Percentiles rank a stretch among this genome's conserved stretches.
Evolutionary conservation across 2,888 invertebrate species (phyloP).

Genomic region (Euzetes globulus): DNA sequence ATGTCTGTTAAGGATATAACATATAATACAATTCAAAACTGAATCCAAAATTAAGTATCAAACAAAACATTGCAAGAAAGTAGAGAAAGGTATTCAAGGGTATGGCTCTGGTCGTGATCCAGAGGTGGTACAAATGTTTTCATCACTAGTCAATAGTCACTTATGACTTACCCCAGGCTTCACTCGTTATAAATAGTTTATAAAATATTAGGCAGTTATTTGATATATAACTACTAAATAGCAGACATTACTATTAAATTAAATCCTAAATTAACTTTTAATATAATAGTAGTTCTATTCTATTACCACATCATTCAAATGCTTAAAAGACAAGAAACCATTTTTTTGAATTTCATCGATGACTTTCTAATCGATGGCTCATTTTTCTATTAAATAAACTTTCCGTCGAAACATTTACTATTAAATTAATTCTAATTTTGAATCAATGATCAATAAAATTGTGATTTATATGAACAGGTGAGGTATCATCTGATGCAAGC

Average conservation of each 20-base stretch:
- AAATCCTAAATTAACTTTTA: neutral
- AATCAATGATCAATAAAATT: neutral
- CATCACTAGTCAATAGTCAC: slow-evolving; percentile 20
- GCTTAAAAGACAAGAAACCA: neutral
- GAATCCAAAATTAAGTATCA: neutral
- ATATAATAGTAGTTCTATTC: neutral
- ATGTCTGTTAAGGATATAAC: neutral
- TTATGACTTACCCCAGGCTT: slow-evolving; percentile 12
- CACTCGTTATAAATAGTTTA: slow-evolving; percentile 5
- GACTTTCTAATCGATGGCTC: too few relatives aligned
- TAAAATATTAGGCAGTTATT: slow-evolving; percentile 25
- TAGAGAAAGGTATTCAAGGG: neutral
- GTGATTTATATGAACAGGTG: neutral
- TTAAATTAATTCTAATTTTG: neutral
- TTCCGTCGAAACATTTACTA: neutral
- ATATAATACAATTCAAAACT: neutral
- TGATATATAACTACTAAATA: slow-evolving; percentile 9
- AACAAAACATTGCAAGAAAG: slow-evolving; percentile 9
- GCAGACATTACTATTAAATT: neutral
- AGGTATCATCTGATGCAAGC: slow-evolving; percentile 6
- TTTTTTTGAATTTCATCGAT: too few relatives aligned
- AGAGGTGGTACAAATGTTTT: slow-evolving; percentile 26
- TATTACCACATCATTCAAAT: neutral
- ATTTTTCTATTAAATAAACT: too few relatives aligned
- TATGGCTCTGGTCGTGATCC: slow-evolving; percentile 24